Percentiles rank a stretch among this genome's conserved stretches.
These are phyloP conservation scores for Zoroaster sp. DNA, from an alignment of 53 echinoderm and acorn worm species.

Conservation along the genomic window DNA sequence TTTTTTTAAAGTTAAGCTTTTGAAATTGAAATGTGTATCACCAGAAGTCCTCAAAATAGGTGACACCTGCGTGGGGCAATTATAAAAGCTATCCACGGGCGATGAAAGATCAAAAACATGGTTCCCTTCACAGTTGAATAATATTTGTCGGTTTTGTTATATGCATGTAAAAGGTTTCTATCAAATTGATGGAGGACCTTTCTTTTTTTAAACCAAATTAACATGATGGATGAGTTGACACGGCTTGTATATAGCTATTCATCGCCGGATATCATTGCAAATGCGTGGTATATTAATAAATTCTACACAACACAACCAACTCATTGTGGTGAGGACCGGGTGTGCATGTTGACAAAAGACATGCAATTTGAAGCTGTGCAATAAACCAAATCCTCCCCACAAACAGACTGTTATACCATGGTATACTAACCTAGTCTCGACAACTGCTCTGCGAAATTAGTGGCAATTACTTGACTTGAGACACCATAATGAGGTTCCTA, in stretches of 20 bases:
- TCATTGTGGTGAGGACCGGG: neutral
- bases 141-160: neutral
- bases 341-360: neutral
- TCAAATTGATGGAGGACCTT: neutral
- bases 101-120: neutral
- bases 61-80: slow-evolving; percentile 38
- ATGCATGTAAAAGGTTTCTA: neutral
- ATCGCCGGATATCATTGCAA: neutral
- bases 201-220: neutral
- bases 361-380: neutral
- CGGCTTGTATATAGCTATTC: neutral
- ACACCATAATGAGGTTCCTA: neutral
- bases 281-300: neutral
- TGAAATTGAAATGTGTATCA: neutral
- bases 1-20: neutral
- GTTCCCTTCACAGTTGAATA: neutral
- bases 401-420: too few species aligned
- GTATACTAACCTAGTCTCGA: too few species aligned
- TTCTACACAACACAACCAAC: neutral
- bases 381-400: neutral
- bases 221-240: slow-evolving; percentile 6
- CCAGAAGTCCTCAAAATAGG: neutral
- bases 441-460: neutral
- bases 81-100: neutral
- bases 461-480: neutral